A percentile compares a stretch with the other conserved stretches of the same genome.
Conservation (phyloP, 92 coral and sea anemone genomes). For the Micromussa lordhowensis region DNA sequence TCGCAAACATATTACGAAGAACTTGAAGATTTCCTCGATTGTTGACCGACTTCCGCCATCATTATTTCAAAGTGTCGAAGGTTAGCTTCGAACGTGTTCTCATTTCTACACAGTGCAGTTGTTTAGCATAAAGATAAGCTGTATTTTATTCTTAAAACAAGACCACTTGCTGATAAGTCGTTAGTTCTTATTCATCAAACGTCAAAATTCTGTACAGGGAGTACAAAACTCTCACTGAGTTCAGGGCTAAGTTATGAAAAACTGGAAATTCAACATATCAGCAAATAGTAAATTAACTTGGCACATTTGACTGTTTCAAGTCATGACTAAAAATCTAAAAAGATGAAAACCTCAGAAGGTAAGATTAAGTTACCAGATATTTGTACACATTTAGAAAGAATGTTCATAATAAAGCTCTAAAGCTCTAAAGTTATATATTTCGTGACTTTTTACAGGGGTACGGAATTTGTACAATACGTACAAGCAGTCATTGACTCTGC, state of each 20-base stretch:
- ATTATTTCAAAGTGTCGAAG: background rate
- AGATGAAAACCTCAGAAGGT: background rate
- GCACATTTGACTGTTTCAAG: background rate
- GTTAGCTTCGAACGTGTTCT: background rate
- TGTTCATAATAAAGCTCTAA: background rate
- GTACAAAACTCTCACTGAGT: background rate
- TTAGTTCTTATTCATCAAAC: slow-evolving; percentile 20
- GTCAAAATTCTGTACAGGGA: slow-evolving; percentile 25
- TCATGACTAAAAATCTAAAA: background rate
- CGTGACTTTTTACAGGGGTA: background rate
- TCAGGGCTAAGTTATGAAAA: slow-evolving; percentile 1
- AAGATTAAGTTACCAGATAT: background rate
- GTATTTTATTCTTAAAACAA: slow-evolving; percentile 16
- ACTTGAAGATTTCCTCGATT: background rate
- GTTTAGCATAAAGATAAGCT: slow-evolving; percentile 20
- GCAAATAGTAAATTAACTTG: background rate
- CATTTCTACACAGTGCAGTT: background rate
- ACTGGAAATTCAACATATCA: background rate
- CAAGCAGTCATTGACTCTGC: background rate
- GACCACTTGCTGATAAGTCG: slow-evolving; percentile 27
- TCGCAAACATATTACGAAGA: background rate
- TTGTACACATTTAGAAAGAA: background rate
- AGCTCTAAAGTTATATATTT: background rate
- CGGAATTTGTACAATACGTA: background rate
- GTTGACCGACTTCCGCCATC: background rate